phyloP scores from a whole-genome alignment of 2,797 vertebrate genomes.

The Esox masquinongy region DNA sequence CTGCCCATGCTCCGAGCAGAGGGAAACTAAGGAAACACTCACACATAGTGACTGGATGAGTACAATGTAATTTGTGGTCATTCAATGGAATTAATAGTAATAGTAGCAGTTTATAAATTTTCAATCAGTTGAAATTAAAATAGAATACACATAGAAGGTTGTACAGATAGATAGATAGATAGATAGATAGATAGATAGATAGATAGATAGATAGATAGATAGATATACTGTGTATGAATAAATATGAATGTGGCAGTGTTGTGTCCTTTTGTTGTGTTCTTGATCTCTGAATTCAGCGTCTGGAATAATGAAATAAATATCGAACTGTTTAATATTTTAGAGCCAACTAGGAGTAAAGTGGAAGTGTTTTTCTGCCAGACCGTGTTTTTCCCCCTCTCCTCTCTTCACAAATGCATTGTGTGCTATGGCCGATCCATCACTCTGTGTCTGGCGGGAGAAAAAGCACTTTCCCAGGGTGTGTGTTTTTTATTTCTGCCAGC shows the following conservation, averaged over 20 bases:
- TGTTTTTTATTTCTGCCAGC: slow-evolving; percentile 77
- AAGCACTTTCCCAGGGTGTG: slow-evolving; percentile 78
- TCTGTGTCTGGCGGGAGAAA: slow-evolving; percentile 71
- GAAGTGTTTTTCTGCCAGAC: slow-evolving; percentile 78
- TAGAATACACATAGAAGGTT: background rate
- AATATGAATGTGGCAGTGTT: slow-evolving; percentile 8
- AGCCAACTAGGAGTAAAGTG: slow-evolving; percentile 76
- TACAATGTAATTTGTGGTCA: slow-evolving; percentile 35
- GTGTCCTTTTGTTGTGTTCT: slow-evolving; percentile 42
- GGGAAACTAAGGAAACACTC: background rate
- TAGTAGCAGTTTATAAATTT: background rate
- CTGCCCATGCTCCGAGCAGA: slow-evolving; percentile 3
- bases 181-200: background rate
- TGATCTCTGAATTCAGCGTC: slow-evolving; percentile 59
- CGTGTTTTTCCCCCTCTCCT: slow-evolving; percentile 23
- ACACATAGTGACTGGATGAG: slow-evolving; percentile 32
- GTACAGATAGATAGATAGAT: no score
- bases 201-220: no score
- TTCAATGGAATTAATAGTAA: slow-evolving; percentile 42
- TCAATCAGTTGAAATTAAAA: background rate
- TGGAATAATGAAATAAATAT: slow-evolving; percentile 75
- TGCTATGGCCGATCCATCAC: slow-evolving; percentile 75
- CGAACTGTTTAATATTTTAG: slow-evolving; percentile 73
- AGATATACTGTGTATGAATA: no score
- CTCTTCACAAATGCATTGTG: slow-evolving; percentile 72